phyloP scores from a whole-genome alignment of 1,140 invertebrate species.

The Papilio helenus region DNA sequence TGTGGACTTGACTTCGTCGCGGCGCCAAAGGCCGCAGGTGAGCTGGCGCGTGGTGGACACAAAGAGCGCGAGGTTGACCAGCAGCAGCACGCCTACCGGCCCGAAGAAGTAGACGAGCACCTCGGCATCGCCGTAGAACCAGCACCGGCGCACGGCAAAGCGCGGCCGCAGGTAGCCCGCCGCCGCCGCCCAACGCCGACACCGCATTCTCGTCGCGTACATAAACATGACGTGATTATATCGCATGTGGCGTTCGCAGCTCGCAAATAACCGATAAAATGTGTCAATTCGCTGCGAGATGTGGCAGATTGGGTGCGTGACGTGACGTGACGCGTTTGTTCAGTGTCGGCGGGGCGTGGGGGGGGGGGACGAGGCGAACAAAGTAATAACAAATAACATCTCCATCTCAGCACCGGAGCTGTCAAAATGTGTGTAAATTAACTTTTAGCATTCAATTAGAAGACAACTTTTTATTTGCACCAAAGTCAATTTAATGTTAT shows the following conservation, averaged over 20 bases:
- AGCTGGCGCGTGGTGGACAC: slow-evolving; percentile 91
- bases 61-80: slow-evolving; percentile 90
- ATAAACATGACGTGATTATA: slow-evolving; percentile 29
- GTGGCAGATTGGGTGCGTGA: slow-evolving; percentile 32
- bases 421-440: slow-evolving; percentile 9
- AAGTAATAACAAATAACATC: slow-evolving; percentile 30
- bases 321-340: slow-evolving; percentile 28
- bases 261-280: slow-evolving; percentile 39
- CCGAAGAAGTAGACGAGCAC: slow-evolving; percentile 92
- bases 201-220: not conserved
- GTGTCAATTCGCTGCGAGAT: slow-evolving; percentile 36
- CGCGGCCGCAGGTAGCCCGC: slow-evolving; percentile 76
- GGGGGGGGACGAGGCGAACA: not conserved
- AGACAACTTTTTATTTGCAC: not conserved
- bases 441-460: not conserved
- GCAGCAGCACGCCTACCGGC: slow-evolving; percentile 89
- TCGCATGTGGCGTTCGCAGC: slow-evolving; percentile 12
- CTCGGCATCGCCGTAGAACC: slow-evolving; percentile 92
- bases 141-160: slow-evolving; percentile 89
- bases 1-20: slow-evolving; percentile 93
- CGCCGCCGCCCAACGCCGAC: not conserved
- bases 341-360: not conserved
- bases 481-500: not conserved
- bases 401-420: not conserved
- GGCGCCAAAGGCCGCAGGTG: slow-evolving; percentile 93